These are phyloP conservation scores for Stenichneumon culpator DNA, from an alignment of 2,888 invertebrate genomes.

Conservation along the genomic window DNA sequence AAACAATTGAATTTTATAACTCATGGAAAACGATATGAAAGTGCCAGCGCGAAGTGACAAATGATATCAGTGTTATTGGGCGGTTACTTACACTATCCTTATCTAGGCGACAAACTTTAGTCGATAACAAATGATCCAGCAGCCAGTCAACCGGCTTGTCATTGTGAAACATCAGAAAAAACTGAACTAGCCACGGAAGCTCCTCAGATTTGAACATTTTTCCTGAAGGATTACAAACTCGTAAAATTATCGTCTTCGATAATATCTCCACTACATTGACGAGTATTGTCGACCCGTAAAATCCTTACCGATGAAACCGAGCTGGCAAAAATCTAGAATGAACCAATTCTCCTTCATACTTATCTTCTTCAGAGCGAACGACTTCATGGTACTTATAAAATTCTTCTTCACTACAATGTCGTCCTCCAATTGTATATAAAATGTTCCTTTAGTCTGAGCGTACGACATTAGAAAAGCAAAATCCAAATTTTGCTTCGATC, in stretches of 20 bases:
- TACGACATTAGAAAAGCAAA: constrained; percentile 98
- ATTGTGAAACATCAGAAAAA: constrained; percentile 97
- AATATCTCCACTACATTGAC: constrained; percentile 9
- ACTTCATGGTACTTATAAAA: constrained; percentile 94
- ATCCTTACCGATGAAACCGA: constrained; percentile 95
- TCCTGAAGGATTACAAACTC: constrained; percentile 85
- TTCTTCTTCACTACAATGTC: constrained; percentile 95
- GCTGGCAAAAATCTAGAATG: constrained; percentile 95
- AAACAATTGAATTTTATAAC: constrained; percentile 44
- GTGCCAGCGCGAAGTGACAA: not conserved
- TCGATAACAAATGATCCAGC: constrained; percentile 94
- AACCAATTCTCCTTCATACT: constrained; percentile 93
- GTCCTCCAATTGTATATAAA: constrained; percentile 97
- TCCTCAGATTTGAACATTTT: constrained; percentile 96
- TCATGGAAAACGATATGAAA: not conserved
- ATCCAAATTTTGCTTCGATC: constrained; percentile 98
- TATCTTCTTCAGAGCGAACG: constrained; percentile 92
- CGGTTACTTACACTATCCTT: constrained; percentile 89
- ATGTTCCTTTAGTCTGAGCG: constrained; percentile 94
- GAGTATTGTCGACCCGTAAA: constrained; percentile 14
- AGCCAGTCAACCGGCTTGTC: constrained; percentile 99
- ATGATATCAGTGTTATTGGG: not conserved
- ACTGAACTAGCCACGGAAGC: constrained; percentile 94
- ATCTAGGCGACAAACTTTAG: constrained; percentile 95
- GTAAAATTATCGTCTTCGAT: not conserved